A percentile compares a stretch with the other conserved stretches of the same genome.
Conservation (phyloP, 2,113 vertebrate species). For the Syrmaticus mikado region DNA sequence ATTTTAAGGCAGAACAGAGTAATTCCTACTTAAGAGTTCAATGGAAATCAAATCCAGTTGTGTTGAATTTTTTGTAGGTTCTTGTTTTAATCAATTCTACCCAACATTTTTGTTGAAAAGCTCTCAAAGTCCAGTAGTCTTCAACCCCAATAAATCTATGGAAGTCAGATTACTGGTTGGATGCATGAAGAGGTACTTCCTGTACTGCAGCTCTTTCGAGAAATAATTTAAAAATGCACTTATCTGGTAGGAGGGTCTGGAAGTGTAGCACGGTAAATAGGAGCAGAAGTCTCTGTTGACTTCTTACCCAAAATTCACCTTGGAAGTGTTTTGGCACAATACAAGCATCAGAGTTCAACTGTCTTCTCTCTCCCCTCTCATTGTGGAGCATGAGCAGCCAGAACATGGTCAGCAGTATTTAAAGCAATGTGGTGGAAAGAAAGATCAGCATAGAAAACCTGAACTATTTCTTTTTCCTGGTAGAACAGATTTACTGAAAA, state of each 20-base stretch:
- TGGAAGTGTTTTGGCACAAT: background rate
- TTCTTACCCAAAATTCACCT: background rate
- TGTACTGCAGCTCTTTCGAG: background rate
- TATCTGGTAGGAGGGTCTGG: background rate
- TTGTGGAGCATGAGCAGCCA: background rate
- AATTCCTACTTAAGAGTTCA: slow-evolving; percentile 22
- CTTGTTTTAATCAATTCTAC: background rate
- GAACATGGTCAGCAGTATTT: background rate
- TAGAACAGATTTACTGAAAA: background rate
- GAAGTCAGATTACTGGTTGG: background rate
- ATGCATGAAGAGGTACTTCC: background rate
- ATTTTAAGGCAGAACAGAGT: slow-evolving; percentile 38
- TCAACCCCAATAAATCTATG: background rate
- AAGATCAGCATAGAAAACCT: background rate
- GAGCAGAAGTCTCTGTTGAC: background rate
- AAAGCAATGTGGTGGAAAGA: background rate
- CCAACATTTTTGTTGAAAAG: background rate
- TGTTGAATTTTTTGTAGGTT: background rate
- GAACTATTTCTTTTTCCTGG: background rate
- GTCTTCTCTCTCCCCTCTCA: background rate
- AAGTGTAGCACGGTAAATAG: background rate
- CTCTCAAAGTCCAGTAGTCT: background rate
- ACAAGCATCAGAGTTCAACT: background rate
- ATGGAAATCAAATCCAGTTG: background rate
- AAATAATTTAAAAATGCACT: background rate